A percentile compares a stretch with the other conserved stretches of the same genome.
phyloP scores from a whole-genome alignment of 30 jellyfish, hydroid and myxozoan species.

The Sanderia malayensis region DNA sequence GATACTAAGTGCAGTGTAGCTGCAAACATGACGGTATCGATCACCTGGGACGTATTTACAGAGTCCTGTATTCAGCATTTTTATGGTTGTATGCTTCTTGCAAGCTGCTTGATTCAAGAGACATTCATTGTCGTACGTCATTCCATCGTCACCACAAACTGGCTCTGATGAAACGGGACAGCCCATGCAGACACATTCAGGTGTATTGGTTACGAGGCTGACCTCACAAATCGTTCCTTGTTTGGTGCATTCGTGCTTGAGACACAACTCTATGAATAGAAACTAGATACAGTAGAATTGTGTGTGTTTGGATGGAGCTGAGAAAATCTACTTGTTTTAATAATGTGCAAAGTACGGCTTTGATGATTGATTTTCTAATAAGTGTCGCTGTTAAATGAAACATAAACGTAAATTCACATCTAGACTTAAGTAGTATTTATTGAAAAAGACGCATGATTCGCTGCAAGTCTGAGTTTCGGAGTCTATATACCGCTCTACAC shows the following conservation, averaged over 20 bases:
- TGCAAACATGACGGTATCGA: background rate
- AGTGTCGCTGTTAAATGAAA: no score
- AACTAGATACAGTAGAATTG: no score
- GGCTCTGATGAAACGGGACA: background rate
- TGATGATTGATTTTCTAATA: no score
- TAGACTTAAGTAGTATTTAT: no score
- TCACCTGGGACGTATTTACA: background rate
- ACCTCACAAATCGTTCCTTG: conserved; percentile 27
- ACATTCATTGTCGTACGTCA: conserved; percentile 16
- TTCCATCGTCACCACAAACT: conserved; percentile 35
- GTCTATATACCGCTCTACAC: no score
- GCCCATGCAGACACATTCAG: conserved; percentile 20
- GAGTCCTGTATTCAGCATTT: background rate
- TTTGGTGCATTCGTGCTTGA: conserved; percentile 3
- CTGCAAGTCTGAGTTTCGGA: no score
- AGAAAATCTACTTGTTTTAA: no score
- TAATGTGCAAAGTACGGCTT: no score
- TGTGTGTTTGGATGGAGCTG: no score
- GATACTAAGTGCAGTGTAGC: no score
- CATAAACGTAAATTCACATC: no score
- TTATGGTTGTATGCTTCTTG: conserved; percentile 1
- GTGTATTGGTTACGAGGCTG: background rate
- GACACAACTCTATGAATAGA: conserved; percentile 18
- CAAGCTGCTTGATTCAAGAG: conserved; percentile 19
- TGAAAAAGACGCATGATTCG: no score